Conservation (phyloP, 2,113 vertebrate genomes). For the Syrmaticus mikado region DNA sequence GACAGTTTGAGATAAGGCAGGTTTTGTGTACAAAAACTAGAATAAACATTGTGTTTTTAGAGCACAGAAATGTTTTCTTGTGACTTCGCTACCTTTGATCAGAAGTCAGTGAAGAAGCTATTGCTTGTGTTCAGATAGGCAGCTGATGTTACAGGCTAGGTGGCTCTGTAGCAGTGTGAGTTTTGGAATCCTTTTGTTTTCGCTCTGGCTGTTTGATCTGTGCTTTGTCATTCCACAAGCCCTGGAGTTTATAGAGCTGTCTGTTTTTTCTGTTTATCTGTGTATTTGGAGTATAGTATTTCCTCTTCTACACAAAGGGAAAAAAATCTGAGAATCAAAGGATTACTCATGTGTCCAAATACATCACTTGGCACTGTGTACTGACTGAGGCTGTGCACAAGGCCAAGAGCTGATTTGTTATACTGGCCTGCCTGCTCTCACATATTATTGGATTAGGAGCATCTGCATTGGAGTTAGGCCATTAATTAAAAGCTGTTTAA, state of each 20-base stretch:
- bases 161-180: not conserved
- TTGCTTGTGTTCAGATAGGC: not conserved
- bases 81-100: not conserved
- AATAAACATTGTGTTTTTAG: not conserved
- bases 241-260: not conserved
- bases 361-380: conserved; percentile 29
- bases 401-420: conserved; percentile 56
- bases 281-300: conserved; percentile 43
- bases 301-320: conserved; percentile 12
- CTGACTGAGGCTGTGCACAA: conserved; percentile 16
- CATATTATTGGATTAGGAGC: conserved; percentile 55
- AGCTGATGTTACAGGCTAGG: not conserved
- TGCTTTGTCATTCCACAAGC: conserved; percentile 22
- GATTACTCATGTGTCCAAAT: conserved; percentile 45
- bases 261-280: conserved; percentile 38
- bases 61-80: not conserved
- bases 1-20: not conserved
- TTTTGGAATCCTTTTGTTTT: conserved; percentile 41
- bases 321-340: conserved; percentile 34
- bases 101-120: not conserved
- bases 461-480: conserved; percentile 28
- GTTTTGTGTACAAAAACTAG: not conserved
- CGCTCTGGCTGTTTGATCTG: conserved; percentile 25
- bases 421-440: conserved; percentile 21
- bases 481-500: conserved; percentile 58